Evolutionary conservation across 2,888 invertebrate genomes (phyloP), one percentile per base, ranked within the genome.

Genomic region (Peribatodes rhomboidaria): DNA sequence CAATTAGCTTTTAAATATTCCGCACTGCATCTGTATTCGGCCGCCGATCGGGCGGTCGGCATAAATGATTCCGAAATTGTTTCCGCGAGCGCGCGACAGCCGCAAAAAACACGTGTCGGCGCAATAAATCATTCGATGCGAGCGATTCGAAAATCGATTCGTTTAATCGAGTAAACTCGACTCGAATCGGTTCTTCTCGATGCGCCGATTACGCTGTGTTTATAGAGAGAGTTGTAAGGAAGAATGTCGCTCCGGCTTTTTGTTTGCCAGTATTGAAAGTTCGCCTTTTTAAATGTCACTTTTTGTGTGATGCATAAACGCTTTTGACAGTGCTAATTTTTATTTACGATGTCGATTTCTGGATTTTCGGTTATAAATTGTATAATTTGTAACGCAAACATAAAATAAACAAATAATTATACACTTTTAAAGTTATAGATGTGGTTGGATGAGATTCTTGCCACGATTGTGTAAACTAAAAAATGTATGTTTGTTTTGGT

Each of bases 61-160:
- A 90, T 90, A 91, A 91, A 90, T 90, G 92, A 91, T 88, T 88
- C 83, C 89, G 83, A 90, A 91, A 92, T 90, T 86, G 90, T 92
- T 92, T 92, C 92, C 92, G 90, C 86, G 84, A 88, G 84, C 82
- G 83, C 72, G 73, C 77, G 79, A 72, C 78, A 77, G 80, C 79
- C 78, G 84, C 90, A 92, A 92, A 93, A 93, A 92, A 85, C 86
- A 91, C 89, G 93, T 93, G 93, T 93, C 85, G 86, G 82, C 78
- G 86, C 84, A 90, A 91, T 93, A 93, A 93, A 93, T 92, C 92
- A 93, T 92, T 89, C 87, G 79, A 67, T 80, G 80, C 84, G 54
- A 49, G 39, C 86, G 82, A 88, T 55, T 63, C 57, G 63, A 44
- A 33, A 58, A 52, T 64, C 64, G 59, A 64, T 55, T 55, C 55